Evolutionary conservation across 2,113 vertebrate species (phyloP).

Genomic region (Mustela lutreola): DNA sequence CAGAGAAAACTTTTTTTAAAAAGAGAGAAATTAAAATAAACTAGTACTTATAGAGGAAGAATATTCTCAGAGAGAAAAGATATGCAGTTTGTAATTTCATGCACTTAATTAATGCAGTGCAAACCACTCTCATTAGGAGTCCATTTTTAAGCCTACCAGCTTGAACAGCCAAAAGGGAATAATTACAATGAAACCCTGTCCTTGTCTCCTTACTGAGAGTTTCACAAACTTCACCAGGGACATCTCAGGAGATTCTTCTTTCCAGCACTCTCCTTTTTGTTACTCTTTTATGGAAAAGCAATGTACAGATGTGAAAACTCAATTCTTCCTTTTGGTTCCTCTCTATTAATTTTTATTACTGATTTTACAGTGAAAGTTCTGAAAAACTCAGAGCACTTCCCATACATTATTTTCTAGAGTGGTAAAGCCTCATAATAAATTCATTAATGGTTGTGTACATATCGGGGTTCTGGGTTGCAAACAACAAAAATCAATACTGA

Average conservation of each 20-base stretch:
- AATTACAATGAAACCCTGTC: constrained; percentile 49
- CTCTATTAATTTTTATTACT: neutral
- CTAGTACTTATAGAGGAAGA: constrained; percentile 54
- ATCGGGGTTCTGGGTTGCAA: neutral
- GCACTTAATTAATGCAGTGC: constrained; percentile 75
- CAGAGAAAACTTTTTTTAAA: neutral
- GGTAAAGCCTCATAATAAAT: constrained; percentile 22
- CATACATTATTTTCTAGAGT: constrained; percentile 16
- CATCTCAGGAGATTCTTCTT: constrained; percentile 14
- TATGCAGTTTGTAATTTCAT: constrained; percentile 73
- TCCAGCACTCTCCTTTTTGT: neutral
- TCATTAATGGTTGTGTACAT: neutral
- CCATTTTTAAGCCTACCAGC: constrained; percentile 74
- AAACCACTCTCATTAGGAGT: constrained; percentile 73
- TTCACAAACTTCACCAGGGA: constrained; percentile 24
- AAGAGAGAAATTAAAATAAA: constrained; percentile 50
- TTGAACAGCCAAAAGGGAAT: constrained; percentile 67
- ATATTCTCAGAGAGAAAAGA: constrained; percentile 64
- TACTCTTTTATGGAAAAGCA: constrained; percentile 17
- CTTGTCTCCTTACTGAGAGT: constrained; percentile 50
- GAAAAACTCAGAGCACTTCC: neutral
- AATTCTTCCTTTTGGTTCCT: constrained; percentile 25
- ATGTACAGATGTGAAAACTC: constrained; percentile 18
- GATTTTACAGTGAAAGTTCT: neutral
- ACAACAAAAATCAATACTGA: constrained; percentile 6